Evolutionary conservation across 2,113 vertebrate genomes (phyloP), one percentile per base, ranked within the genome.

Genomic region (Erinaceus europaeus): DNA sequence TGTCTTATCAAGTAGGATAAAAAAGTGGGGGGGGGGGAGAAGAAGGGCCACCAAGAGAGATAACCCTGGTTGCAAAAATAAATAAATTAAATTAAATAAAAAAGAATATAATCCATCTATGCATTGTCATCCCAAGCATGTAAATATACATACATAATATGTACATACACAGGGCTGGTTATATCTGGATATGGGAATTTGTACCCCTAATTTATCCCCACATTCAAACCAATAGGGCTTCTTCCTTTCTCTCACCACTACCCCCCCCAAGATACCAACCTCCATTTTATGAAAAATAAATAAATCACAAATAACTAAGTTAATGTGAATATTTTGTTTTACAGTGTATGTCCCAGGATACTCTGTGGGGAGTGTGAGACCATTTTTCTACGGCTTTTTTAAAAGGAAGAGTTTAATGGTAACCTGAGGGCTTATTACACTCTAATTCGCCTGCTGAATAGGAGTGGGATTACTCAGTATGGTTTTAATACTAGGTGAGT

Each of bases 211-310:
- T 53, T 15, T 14, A 53, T 77, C 86, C 80, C 77, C 88, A 88
- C 86, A 86, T 93, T 86, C 69, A 81, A 62, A 92, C 34, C 64
- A 86, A 67, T 34, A 68, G 18, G 29, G 64, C 74, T 94, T 78
- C 65, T 88, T 77, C 69, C 59, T 89, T 64, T 53, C 52, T 57
- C 27, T 57, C 29, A 27, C 55, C n/a, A n/a, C n/a, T n/a, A n/a
- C n/a, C n/a, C n/a, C n/a, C n/a, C n/a, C n/a, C n/a, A n/a, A 32
- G 61, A 74, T 46, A 74, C 69, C 38, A n/a, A 64, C 34, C 38
- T 86, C 50, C 55, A 81, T 77, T 92, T 95, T 92, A 93, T 74
- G 73, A 92, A 84, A 90, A 78, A 87, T 82, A 89, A 90, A 94
- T 57, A 95, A 94, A 93, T 93, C 88, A 92, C 23, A 88, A 93